These are phyloP conservation scores for Sebastes oblongus DNA, from an alignment of 2,797 vertebrate genomes.

Conservation along the genomic window DNA sequence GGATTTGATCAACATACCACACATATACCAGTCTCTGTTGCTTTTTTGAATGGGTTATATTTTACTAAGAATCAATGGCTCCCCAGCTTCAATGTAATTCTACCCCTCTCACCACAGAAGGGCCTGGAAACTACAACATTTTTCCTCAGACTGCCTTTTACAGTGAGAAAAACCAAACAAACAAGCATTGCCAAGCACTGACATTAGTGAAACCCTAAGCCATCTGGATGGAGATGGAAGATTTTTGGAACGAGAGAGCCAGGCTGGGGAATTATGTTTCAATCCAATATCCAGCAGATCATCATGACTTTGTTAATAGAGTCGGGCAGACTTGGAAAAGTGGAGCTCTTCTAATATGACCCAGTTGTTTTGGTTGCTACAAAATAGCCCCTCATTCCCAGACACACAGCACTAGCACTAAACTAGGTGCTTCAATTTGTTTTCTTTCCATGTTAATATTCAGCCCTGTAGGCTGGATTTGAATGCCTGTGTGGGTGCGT, in stretches of 20 bases:
- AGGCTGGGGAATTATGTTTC: slow-evolving; percentile 67
- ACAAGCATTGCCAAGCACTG: slow-evolving; percentile 67
- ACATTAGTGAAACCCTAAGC: slow-evolving; percentile 69
- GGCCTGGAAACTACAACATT: slow-evolving; percentile 65
- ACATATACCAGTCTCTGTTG: not conserved
- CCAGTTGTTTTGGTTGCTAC: slow-evolving; percentile 73
- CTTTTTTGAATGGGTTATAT: slow-evolving; percentile 49
- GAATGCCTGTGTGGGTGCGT: slow-evolving; percentile 33
- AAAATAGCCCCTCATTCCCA: slow-evolving; percentile 56
- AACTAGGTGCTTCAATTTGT: slow-evolving; percentile 51
- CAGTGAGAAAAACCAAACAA: slow-evolving; percentile 73
- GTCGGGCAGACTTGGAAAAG: slow-evolving; percentile 69
- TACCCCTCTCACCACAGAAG: slow-evolving; percentile 51
- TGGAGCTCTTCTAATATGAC: slow-evolving; percentile 67
- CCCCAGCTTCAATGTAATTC: slow-evolving; percentile 46
- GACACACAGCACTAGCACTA: slow-evolving; percentile 22
- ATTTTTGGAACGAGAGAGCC: slow-evolving; percentile 59
- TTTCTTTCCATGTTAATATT: slow-evolving; percentile 52
- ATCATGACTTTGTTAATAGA: slow-evolving; percentile 72
- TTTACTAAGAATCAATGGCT: slow-evolving; percentile 51
- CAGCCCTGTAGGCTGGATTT: slow-evolving; percentile 45
- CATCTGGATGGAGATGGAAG: slow-evolving; percentile 71
- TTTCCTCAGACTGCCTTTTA: slow-evolving; percentile 55
- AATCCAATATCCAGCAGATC: slow-evolving; percentile 70
- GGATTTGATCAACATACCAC: slow-evolving; percentile 31